Conservation (phyloP, 2,113 vertebrate species). For the Natator depressus region DNA sequence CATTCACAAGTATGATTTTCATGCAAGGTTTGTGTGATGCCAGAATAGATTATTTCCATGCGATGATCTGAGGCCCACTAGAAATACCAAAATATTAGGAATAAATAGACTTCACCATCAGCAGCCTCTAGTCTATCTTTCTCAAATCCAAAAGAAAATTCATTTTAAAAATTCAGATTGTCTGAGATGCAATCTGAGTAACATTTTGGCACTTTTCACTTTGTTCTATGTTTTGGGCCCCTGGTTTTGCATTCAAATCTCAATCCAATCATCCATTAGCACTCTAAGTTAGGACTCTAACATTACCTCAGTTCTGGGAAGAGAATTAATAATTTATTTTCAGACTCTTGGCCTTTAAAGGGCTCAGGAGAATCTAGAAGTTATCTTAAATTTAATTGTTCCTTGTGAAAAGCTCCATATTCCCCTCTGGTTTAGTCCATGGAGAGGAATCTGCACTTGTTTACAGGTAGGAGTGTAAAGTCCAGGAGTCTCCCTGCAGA, state of each 20-base stretch:
- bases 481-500: neutral
- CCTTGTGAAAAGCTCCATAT: accelerated
- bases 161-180: neutral
- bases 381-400: neutral
- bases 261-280: neutral
- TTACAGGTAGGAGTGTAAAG: neutral
- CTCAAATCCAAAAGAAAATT: neutral
- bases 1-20: neutral
- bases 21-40: neutral
- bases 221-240: neutral
- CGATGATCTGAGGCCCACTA: neutral
- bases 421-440: neutral
- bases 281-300: neutral
- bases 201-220: neutral
- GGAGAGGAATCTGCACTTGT: neutral
- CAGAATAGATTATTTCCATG: neutral
- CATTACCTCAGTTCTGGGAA: neutral
- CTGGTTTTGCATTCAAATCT: neutral
- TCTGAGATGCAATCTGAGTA: neutral
- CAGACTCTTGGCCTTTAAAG: neutral
- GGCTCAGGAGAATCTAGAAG: neutral
- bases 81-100: neutral
- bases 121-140: neutral
- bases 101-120: neutral
- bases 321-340: neutral